Percentiles rank a stretch among this genome's conserved stretches.
Conservation (phyloP, 2,888 invertebrate species). For the Dysmachus trigonus region DNA sequence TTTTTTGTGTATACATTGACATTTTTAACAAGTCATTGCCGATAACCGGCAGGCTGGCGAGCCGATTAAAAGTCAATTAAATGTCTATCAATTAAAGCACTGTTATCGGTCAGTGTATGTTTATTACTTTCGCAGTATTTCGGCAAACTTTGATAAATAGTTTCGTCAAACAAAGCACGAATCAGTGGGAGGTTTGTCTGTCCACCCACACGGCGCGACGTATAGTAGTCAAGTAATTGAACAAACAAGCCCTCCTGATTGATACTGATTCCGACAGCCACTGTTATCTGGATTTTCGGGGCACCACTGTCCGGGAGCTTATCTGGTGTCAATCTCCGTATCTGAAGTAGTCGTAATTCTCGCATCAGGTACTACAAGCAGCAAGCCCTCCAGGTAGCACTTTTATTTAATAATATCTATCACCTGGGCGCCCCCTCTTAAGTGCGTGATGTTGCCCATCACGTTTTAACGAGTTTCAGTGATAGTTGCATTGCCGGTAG, state of each 20-base stretch:
- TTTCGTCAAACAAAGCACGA: conserved; percentile 1
- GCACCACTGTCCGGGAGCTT: not conserved
- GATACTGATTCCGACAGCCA: not conserved
- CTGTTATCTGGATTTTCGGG: not conserved
- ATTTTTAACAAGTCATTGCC: conserved; percentile 16
- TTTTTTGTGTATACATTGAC: conserved; percentile 13
- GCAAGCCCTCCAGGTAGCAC: not conserved
- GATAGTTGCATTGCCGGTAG: not conserved
- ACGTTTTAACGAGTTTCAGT: not conserved
- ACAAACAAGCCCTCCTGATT: not conserved
- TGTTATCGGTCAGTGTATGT: conserved; percentile 16
- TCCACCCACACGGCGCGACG: not conserved
- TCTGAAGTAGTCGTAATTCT: not conserved
- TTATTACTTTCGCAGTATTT: not conserved
- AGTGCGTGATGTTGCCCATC: not conserved
- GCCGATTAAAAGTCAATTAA: conserved; percentile 32
- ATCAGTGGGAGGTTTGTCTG: not conserved
- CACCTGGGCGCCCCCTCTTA: not conserved
- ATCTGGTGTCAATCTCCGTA: not conserved
- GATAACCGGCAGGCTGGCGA: not conserved
- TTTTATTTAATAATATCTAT: not conserved
- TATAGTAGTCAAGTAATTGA: not conserved
- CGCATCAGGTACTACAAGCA: not conserved
- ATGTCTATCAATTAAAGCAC: not conserved
- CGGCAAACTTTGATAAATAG: conserved; percentile 13